phyloP scores from a whole-genome alignment of 1,140 invertebrate species.

The Tenebrio molitor region DNA sequence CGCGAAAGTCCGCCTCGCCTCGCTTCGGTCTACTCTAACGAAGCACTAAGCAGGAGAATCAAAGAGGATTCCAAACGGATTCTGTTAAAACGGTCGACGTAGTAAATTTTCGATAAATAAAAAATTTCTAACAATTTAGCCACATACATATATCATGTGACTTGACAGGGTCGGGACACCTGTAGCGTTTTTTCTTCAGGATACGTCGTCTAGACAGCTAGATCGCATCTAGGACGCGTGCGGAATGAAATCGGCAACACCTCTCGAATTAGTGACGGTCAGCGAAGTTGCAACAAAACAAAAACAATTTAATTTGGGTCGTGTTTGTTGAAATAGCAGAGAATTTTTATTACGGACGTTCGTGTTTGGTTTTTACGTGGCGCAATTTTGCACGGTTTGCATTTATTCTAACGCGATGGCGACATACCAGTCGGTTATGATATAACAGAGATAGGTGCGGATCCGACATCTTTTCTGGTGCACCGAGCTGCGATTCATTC shows the following conservation, averaged over 20 bases:
- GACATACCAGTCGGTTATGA: constrained; percentile 4
- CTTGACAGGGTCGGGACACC: too few species aligned
- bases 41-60: constrained; percentile 10
- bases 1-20: constrained; percentile 2
- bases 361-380: background rate
- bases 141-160: too few species aligned
- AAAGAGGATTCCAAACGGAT: too few species aligned
- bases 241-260: too few species aligned
- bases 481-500: background rate
- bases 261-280: background rate
- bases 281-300: constrained; percentile 6
- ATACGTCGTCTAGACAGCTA: too few species aligned
- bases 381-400: constrained; percentile 14
- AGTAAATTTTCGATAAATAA: too few species aligned
- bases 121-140: too few species aligned
- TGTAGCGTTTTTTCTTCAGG: too few species aligned
- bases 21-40: background rate
- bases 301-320: constrained; percentile 17
- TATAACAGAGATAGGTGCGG: constrained; percentile 7
- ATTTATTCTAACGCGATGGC: background rate
- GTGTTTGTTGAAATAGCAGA: background rate
- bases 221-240: too few species aligned
- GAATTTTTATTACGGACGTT: too few species aligned
- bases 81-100: too few species aligned
- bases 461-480: background rate